Conservation (phyloP, 2,113 vertebrate species). For the Prunella fulvescens region DNA sequence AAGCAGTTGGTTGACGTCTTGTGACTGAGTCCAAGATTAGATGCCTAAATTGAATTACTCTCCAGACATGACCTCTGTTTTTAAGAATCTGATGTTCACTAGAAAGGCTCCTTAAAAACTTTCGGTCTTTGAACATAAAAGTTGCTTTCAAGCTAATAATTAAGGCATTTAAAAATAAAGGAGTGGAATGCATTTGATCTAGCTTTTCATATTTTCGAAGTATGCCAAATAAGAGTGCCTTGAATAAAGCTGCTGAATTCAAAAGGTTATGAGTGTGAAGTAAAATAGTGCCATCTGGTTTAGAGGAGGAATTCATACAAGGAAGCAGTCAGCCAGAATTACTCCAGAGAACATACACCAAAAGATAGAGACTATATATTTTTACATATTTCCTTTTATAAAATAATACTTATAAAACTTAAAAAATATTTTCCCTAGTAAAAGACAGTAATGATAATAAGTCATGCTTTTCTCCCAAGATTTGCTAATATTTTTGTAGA, state of each 20-base stretch:
- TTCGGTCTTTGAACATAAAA: constrained; percentile 55
- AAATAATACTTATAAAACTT: not conserved
- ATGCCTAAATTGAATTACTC: not conserved
- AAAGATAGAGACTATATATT: not conserved
- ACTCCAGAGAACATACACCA: not conserved
- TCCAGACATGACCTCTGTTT: constrained; percentile 2
- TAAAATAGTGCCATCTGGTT: constrained; percentile 10
- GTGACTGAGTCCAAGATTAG: not conserved
- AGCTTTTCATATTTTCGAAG: not conserved
- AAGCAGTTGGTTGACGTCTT: not conserved
- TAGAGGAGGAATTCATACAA: not conserved
- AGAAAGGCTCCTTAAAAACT: not conserved
- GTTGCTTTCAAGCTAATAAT: constrained; percentile 57
- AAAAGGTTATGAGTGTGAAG: not conserved
- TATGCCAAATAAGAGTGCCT: not conserved
- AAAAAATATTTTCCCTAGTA: not conserved
- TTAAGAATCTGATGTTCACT: not conserved
- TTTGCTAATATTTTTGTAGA: not conserved
- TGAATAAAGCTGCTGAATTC: not conserved
- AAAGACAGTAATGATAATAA: not conserved
- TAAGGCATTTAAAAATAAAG: constrained; percentile 33
- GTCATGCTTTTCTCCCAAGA: not conserved
- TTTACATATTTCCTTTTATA: not conserved
- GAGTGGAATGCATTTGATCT: constrained; percentile 27
- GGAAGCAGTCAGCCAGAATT: not conserved